phyloP scores from a whole-genome alignment of 2,797 vertebrate genomes.

The Pteropus rufus region DNA sequence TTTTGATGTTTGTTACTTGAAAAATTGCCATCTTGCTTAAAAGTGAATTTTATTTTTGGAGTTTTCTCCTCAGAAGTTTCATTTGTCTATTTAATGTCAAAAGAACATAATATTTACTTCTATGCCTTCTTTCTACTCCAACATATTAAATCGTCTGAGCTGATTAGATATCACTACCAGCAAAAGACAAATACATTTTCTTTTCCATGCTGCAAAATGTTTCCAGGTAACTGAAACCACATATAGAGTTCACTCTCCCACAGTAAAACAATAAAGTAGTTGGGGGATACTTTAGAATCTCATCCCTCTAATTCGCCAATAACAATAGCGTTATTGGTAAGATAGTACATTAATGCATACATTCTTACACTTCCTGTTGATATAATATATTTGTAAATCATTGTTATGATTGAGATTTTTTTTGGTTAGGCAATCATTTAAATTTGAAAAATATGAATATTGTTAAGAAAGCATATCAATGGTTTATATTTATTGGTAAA shows the following conservation, averaged over 20 bases:
- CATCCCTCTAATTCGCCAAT: neutral
- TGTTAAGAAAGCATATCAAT: neutral
- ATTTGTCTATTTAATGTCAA: neutral
- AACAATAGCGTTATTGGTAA: neutral
- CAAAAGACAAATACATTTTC: neutral
- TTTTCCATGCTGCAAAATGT: neutral
- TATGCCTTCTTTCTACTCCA: neutral
- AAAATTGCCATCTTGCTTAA: conserved; percentile 35
- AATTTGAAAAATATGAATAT: neutral
- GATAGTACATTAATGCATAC: neutral
- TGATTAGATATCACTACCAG: neutral
- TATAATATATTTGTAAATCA: neutral
- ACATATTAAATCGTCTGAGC: neutral
- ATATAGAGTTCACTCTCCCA: neutral
- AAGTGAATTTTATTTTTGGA: conserved; percentile 17
- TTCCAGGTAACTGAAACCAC: neutral
- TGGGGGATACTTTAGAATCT: neutral
- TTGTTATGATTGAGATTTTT: neutral
- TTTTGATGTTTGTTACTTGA: neutral
- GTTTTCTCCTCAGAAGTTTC: neutral
- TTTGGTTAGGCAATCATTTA: neutral
- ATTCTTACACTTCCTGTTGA: neutral
- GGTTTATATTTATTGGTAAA: neutral
- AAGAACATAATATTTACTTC: neutral
- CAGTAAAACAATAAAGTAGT: neutral